Evolutionary conservation across 2,888 invertebrate species (phyloP).

Genomic region (Bellardia bayeri): DNA sequence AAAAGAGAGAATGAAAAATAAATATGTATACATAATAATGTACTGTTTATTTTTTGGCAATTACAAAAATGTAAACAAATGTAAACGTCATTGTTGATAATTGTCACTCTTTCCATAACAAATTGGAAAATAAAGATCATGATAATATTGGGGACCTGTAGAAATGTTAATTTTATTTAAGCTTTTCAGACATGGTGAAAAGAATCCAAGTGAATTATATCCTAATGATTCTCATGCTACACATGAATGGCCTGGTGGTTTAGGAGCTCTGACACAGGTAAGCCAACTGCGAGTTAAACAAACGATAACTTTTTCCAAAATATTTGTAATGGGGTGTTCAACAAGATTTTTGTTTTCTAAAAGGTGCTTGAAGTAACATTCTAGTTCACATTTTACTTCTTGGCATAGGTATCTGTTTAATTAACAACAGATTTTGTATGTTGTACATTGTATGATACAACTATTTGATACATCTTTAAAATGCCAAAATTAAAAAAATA

Average conservation of each 20-base stretch:
- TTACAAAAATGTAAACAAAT: constrained; percentile 33
- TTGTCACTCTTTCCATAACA: neutral
- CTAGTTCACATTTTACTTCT: too few species aligned
- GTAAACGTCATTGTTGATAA: constrained; percentile 20
- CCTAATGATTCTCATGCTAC: constrained; percentile 92
- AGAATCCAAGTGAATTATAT: constrained; percentile 89
- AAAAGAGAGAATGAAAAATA: neutral
- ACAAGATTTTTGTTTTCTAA: too few species aligned
- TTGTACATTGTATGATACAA: too few species aligned
- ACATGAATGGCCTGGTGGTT: constrained; percentile 92
- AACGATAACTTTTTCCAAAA: neutral
- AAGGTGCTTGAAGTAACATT: too few species aligned
- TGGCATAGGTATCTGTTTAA: too few species aligned
- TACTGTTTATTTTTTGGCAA: neutral
- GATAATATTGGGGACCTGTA: neutral
- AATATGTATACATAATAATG: neutral
- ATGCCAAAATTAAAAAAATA: too few species aligned
- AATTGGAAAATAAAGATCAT: neutral
- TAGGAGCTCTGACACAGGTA: constrained; percentile 89
- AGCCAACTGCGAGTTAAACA: constrained; percentile 15
- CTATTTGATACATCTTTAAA: too few species aligned
- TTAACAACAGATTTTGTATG: too few species aligned
- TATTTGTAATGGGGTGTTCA: neutral
- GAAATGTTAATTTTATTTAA: constrained; percentile 71
- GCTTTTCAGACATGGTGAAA: constrained; percentile 84